A percentile compares a stretch with the other conserved stretches of the same genome.
These are phyloP conservation scores for Pseudochirops corinnae DNA, from an alignment of 2,797 vertebrate species.

Conservation along the genomic window DNA sequence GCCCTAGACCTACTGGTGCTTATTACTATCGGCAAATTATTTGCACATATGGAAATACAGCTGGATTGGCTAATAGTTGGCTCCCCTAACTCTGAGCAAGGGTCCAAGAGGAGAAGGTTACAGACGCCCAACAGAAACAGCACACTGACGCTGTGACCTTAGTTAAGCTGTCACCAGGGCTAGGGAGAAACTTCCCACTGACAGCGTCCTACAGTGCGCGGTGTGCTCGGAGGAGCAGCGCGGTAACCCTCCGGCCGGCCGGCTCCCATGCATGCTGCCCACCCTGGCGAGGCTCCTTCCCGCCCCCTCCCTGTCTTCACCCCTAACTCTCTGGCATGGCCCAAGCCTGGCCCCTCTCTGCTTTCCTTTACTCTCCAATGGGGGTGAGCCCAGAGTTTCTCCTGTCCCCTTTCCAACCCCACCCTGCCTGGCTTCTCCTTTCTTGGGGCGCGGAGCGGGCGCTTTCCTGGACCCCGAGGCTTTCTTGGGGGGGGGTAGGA, in stretches of 20 bases:
- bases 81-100: neutral
- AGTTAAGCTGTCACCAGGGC: too few species aligned
- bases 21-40: neutral
- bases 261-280: neutral
- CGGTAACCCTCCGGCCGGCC: neutral
- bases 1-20: neutral
- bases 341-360: too few species aligned
- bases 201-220: too few species aligned
- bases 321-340: neutral
- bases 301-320: neutral
- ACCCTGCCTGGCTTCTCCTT: neutral
- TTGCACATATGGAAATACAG: neutral
- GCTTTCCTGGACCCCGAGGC: neutral
- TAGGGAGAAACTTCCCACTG: too few species aligned
- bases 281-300: neutral
- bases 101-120: neutral
- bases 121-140: neutral
- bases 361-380: neutral
- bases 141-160: too few species aligned
- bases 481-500: neutral
- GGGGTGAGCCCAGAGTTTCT: neutral
- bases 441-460: neutral
- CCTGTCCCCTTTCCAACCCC: neutral
- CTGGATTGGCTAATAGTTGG: neutral
- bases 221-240: neutral